phyloP scores from a whole-genome alignment of 2,797 vertebrate genomes.

The Myiotriccus ornatus region DNA sequence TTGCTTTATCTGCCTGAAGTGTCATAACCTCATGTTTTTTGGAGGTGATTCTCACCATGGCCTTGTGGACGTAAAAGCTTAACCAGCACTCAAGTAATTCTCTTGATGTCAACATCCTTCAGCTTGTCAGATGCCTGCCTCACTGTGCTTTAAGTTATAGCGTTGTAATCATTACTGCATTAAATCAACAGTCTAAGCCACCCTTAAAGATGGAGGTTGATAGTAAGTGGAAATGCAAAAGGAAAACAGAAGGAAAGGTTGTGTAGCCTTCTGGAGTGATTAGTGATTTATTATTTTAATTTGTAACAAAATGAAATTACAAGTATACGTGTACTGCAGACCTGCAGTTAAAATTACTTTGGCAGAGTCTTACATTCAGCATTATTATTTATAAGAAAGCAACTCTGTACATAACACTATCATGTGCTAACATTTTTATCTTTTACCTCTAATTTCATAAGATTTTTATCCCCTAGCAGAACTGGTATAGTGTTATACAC shows the following conservation, averaged over 20 bases:
- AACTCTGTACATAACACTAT: neutral
- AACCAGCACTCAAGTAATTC: neutral
- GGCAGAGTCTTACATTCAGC: neutral
- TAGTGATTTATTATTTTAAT: neutral
- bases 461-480: neutral
- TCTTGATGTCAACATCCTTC: neutral
- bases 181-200: neutral
- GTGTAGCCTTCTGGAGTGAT: neutral
- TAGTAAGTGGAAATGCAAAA: neutral
- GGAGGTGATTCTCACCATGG: neutral
- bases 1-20: neutral
- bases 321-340: neutral
- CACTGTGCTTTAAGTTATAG: neutral
- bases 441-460: neutral
- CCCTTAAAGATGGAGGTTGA: neutral
- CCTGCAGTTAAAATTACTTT: neutral
- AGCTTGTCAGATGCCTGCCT: neutral
- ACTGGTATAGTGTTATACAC: neutral
- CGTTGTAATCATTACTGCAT: neutral
- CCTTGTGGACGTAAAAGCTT: neutral
- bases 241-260: neutral
- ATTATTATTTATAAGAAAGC: neutral
- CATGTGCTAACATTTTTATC: neutral
- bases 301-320: neutral
- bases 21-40: neutral